Evolutionary conservation across 2,888 invertebrate species (phyloP).

Genomic region (Ophion obscuratus): DNA sequence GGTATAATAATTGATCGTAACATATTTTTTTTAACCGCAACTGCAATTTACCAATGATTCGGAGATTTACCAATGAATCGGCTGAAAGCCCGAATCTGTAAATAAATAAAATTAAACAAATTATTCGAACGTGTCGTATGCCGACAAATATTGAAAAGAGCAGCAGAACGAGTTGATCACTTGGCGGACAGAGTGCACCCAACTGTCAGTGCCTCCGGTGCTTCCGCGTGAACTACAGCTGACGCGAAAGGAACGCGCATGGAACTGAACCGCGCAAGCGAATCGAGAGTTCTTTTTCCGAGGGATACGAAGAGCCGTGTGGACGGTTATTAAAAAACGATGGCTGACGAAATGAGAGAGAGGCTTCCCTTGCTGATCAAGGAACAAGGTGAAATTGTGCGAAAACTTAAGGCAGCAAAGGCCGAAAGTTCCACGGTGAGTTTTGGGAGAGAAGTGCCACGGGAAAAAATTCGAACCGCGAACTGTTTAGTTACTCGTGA

Average conservation of each 20-base stretch:
- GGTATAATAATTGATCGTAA: too few species aligned
- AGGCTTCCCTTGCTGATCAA: slow-evolving; percentile 87
- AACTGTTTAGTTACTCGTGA: neutral
- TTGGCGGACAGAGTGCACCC: neutral
- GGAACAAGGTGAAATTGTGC: slow-evolving; percentile 92
- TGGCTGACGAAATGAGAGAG: slow-evolving; percentile 84
- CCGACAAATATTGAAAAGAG: neutral
- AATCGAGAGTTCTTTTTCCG: slow-evolving; percentile 11
- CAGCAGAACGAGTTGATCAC: neutral
- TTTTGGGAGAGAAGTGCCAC: slow-evolving; percentile 47
- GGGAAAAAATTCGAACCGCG: neutral
- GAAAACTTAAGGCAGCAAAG: slow-evolving; percentile 92
- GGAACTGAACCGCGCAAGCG: slow-evolving; percentile 63
- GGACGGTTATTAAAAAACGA: slow-evolving; percentile 63
- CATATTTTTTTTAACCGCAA: too few species aligned
- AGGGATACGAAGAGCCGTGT: slow-evolving; percentile 56
- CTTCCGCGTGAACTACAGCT: neutral
- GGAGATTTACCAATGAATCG: too few species aligned
- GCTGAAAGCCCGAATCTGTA: neutral
- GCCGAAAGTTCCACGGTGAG: slow-evolving; percentile 91
- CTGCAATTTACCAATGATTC: too few species aligned
- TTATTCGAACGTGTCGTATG: neutral
- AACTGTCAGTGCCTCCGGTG: neutral
- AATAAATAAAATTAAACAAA: neutral
- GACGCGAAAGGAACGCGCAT: slow-evolving; percentile 60